A percentile compares a stretch with the other conserved stretches of the same genome.
Conservation (phyloP, 2,888 invertebrate genomes). For the Alcis repandata region DNA sequence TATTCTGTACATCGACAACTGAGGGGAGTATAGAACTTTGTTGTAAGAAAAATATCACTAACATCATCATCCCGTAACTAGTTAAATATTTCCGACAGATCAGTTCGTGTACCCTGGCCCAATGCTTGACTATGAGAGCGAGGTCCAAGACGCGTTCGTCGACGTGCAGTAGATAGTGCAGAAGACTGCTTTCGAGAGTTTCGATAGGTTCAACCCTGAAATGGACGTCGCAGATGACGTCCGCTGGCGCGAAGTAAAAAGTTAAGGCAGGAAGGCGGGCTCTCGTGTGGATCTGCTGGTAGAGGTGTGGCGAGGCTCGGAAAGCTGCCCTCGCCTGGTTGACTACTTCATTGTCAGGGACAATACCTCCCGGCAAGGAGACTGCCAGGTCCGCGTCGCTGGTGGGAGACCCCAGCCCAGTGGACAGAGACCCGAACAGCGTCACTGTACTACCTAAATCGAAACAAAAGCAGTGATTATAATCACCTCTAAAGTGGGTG, state of each 20-base stretch:
- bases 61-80: conserved; percentile 33
- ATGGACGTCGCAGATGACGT: conserved; percentile 39
- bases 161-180: conserved; percentile 42
- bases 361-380: conserved; percentile 30
- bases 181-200: conserved; percentile 26
- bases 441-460: conserved; percentile 41
- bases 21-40: conserved; percentile 40
- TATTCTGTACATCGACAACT: conserved; percentile 23
- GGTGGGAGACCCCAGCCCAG: conserved; percentile 43
- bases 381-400: conserved; percentile 52
- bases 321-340: not conserved
- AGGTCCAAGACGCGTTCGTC: conserved; percentile 40
- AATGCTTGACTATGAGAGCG: conserved; percentile 44
- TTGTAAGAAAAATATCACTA: conserved; percentile 52
- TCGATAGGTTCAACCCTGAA: conserved; percentile 14
- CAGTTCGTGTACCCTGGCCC: conserved; percentile 38
- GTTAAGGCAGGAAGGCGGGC: conserved; percentile 1
- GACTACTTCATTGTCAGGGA: not conserved
- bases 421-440: conserved; percentile 46
- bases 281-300: conserved; percentile 10
- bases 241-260: conserved; percentile 25
- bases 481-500: too few relatives aligned
- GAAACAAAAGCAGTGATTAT: conserved; percentile 2
- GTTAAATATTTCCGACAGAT: conserved; percentile 13
- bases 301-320: conserved; percentile 1